Evolutionary conservation across 2,113 vertebrate genomes (phyloP), one percentile per base, ranked within the genome.

Genomic region (Australoheros scitulus): DNA sequence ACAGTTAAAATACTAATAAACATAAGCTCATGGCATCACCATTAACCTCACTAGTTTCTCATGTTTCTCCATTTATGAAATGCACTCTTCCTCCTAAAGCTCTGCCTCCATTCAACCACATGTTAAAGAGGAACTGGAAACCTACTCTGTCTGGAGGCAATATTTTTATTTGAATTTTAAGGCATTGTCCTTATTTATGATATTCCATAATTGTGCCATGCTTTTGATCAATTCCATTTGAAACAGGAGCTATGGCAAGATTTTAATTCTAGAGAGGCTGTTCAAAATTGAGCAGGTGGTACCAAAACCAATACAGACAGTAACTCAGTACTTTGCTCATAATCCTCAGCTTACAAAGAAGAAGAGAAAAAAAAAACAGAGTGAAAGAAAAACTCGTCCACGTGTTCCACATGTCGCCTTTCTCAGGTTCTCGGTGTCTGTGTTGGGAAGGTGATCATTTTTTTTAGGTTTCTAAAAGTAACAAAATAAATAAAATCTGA

Each of bases 271-370:
- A 55, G 52, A 60, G 26, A 87, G 74, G 61, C 72, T 90, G 84
- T 86, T 88, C 55, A 36, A 60, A 82, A 83, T 14, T 81, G 79
- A 88, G 50, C 88, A 85, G 80, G 84, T 90, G 86, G 82, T 58
- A 68, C 18, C 18, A 81, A 43, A 89, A 85, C 56, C 61, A 58
- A 55, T 80, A 83, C 76, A 83, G 83, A 64, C 63, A 85, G 75
- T 63, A 2, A 61, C 38, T 87, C 76, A 79, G 77, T 81, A 64
- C 75, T 88, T 80, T 80, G 64, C 72, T 80, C 50, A 63, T 82
- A 84, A 85, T 83, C 83, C 83, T 57, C 64, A 85, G 77, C 61
- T 78, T 72, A 85, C 59, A 61, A 79, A 61, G 58, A 63, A 2
- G 5, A 5, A 22, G 15, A 18, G 60, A 81, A 68, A 57, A 50